These are phyloP conservation scores for Andrena bicolor DNA, from an alignment of 2,888 invertebrate genomes.

Conservation along the genomic window DNA sequence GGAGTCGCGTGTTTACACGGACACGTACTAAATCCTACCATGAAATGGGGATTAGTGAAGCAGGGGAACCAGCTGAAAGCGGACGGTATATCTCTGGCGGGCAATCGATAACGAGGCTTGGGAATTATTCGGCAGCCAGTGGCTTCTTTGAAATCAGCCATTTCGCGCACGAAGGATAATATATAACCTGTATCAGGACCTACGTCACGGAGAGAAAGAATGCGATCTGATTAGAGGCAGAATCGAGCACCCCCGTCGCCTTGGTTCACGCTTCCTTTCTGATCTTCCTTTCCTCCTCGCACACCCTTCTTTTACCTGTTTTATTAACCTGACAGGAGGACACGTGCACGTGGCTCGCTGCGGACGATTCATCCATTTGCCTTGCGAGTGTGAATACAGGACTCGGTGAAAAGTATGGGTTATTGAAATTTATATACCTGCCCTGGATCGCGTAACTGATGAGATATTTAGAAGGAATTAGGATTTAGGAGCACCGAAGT, in stretches of 20 bases:
- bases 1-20: slow-evolving; percentile 67
- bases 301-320: background rate
- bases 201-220: slow-evolving; percentile 49
- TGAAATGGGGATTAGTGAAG: slow-evolving; percentile 67
- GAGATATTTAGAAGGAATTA: background rate
- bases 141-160: slow-evolving; percentile 64
- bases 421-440: background rate
- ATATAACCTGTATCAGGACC: slow-evolving; percentile 46
- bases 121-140: slow-evolving; percentile 66
- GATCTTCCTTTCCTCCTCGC: background rate
- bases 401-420: background rate
- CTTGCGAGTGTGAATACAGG: background rate
- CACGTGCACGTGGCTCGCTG: background rate
- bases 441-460: background rate
- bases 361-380: background rate
- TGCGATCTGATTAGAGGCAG: slow-evolving; percentile 61
- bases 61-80: slow-evolving; percentile 56
- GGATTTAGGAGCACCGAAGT: too few species aligned
- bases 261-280: slow-evolving; percentile 32
- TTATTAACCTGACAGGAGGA: slow-evolving; percentile 32
- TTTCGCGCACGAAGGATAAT: slow-evolving; percentile 52
- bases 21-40: slow-evolving; percentile 67
- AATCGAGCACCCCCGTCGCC: slow-evolving; percentile 36
- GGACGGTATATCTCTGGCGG: slow-evolving; percentile 55
- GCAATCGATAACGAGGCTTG: slow-evolving; percentile 68